Evolutionary conservation across 1,140 invertebrate genomes (phyloP), one percentile per base, ranked within the genome.

Genomic region (Temnothorax nylanderi): DNA sequence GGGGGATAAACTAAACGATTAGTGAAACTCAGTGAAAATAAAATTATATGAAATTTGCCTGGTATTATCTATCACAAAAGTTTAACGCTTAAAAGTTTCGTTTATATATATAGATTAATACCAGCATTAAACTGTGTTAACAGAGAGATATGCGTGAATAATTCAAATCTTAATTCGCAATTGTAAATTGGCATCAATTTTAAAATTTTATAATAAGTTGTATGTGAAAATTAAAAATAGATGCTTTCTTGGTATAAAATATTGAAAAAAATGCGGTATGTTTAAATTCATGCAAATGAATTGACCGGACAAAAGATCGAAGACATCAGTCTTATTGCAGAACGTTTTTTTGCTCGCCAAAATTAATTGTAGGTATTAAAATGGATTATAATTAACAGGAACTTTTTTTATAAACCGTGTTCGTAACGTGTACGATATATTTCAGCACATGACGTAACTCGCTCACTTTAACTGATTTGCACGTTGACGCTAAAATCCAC

Each of bases 381-480:
- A 80, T 54, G 13, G 62, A 67, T 71, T 47, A 47, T 11, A 49
- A 54, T 64, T 44, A 32, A 47, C 26, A 11, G 10, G 3, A 67
- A 5, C 1, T 41, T 6, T 80, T 75, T 81, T 32, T 44, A 5
- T 71, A 62, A 81, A 54, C 18, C 7, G 13, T 16, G 51, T 64
- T 5, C 41, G 74, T 76, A 26, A 62, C 56, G 34, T 11, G 11
- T 49, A 18, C 16, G 41, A 47, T 56, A 65, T 60, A n/a, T 41
- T 69, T 69, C 47, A 49, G 77, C 47, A 80, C 64, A 71, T 62
- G 11, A 77, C 60, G 44, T 49, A 69, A 34, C n/a, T 81, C 47
- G 44, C 37, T 81, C 78, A 72, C 21, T 81, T 81, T 72, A 56
- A 72, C 78, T 72, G 78, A 81, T 71, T 81, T 71, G 77, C 77